A percentile compares a stretch with the other conserved stretches of the same genome.
phyloP scores from a whole-genome alignment of 2,888 invertebrate genomes.

The Panzeria rudis region DNA sequence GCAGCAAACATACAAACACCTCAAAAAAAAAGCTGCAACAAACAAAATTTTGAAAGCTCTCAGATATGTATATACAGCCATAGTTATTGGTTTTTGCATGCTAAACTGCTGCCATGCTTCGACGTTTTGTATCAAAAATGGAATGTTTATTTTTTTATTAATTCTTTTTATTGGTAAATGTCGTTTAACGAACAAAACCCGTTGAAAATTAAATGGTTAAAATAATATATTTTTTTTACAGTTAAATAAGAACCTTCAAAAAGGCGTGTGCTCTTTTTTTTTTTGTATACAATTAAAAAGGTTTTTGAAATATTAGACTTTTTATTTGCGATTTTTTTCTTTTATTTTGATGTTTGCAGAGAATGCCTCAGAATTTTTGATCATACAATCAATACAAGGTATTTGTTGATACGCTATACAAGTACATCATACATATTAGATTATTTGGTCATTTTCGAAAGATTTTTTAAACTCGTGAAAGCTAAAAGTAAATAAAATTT shows the following conservation, averaged over 20 bases:
- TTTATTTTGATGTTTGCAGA: neutral
- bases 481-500: too few relatives aligned
- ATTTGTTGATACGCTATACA: neutral
- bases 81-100: constrained; percentile 44
- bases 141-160: constrained; percentile 47
- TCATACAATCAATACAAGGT: neutral
- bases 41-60: constrained; percentile 59
- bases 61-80: constrained; percentile 43
- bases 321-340: constrained; percentile 12
- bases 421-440: too few relatives aligned
- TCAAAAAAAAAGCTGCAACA: constrained; percentile 28
- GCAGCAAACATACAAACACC: constrained; percentile 32
- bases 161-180: constrained; percentile 48
- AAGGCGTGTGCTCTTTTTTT: constrained; percentile 55
- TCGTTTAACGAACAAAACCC: constrained; percentile 59
- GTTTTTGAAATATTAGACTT: constrained; percentile 21
- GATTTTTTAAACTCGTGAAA: too few relatives aligned
- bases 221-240: constrained; percentile 18
- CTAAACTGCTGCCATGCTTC: constrained; percentile 5
- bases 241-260: constrained; percentile 64
- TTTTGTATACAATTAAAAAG: constrained; percentile 29
- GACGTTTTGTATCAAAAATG: constrained; percentile 49
- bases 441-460: too few relatives aligned
- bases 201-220: constrained; percentile 48
- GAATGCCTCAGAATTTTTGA: neutral